Percentiles rank a stretch among this genome's conserved stretches.
Evolutionary conservation across 1,140 invertebrate genomes (phyloP).

Genomic region (Caenorhabditis elegans): DNA sequence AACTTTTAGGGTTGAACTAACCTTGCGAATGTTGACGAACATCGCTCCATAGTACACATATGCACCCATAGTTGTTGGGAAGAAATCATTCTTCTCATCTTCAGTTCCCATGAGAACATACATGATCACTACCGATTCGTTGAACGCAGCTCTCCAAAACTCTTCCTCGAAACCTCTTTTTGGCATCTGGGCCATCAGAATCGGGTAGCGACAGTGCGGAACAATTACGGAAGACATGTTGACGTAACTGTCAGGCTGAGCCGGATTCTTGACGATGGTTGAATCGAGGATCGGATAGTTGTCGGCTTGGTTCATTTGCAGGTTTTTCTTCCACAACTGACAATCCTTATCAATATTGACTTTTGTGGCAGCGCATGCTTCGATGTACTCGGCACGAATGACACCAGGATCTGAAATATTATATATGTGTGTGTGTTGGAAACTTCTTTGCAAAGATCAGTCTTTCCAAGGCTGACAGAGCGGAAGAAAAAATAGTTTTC

Average conservation of each 20-base stretch:
- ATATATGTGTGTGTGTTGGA: too few relatives aligned
- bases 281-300: not conserved
- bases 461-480: too few relatives aligned
- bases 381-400: not conserved
- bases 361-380: not conserved
- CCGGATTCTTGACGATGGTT: not conserved
- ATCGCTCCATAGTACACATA: not conserved
- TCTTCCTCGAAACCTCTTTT: constrained; percentile 21
- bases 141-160: not conserved
- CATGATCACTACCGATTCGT: not conserved
- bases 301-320: not conserved
- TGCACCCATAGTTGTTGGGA: not conserved
- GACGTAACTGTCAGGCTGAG: not conserved
- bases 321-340: not conserved
- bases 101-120: not conserved
- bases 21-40: constrained; percentile 18
- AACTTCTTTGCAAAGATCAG: too few relatives aligned
- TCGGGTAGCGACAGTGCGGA: not conserved
- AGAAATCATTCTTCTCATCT: constrained; percentile 23
- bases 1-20: too few relatives aligned
- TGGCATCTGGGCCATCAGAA: constrained; percentile 8
- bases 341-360: not conserved
- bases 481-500: too few relatives aligned
- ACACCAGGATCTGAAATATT: not conserved
- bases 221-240: not conserved